Percentiles rank a stretch among this genome's conserved stretches.
Conservation (phyloP, 2,888 invertebrate genomes). For the Malacosoma neustria region DNA sequence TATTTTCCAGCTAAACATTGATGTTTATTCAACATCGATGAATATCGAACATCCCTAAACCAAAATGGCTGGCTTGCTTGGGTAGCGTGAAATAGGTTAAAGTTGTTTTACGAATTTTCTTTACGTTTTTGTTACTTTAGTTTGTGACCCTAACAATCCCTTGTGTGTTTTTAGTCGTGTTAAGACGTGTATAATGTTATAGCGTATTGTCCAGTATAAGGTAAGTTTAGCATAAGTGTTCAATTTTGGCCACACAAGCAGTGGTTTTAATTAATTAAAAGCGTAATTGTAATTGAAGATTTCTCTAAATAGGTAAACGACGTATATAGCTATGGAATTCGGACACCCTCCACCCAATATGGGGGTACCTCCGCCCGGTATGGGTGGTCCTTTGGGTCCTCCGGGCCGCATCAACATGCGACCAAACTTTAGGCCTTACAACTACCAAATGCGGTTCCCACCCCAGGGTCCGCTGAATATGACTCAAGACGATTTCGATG, state of each 20-base stretch:
- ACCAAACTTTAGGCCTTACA: constrained; percentile 66
- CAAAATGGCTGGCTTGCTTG: constrained; percentile 35
- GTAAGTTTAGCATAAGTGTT: constrained; percentile 32
- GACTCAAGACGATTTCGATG: constrained; percentile 94
- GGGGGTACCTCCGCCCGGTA: constrained; percentile 58
- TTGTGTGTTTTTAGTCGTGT: constrained; percentile 36
- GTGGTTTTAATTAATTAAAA: constrained; percentile 15
- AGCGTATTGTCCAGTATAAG: constrained; percentile 42
- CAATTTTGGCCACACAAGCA: constrained; percentile 19
- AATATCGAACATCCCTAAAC: too few relatives aligned
- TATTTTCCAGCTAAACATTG: too few relatives aligned
- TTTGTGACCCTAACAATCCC: constrained; percentile 23
- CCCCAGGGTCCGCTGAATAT: constrained; percentile 78
- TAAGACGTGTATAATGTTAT: constrained; percentile 50
- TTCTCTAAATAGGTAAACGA: constrained; percentile 66
- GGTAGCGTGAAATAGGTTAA: constrained; percentile 44
- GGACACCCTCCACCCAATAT: constrained; percentile 63
- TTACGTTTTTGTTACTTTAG: constrained; percentile 28
- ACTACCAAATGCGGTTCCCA: constrained; percentile 68
- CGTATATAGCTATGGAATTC: constrained; percentile 63
- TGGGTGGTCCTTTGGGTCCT: constrained; percentile 39
- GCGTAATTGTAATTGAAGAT: constrained; percentile 38
- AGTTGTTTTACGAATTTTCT: constrained; percentile 33
- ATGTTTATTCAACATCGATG: too few relatives aligned
- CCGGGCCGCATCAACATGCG: constrained; percentile 60